Base-by-base conservation (phyloP, 2,797 vertebrate species). In the Typhlichthys subterraneus region DNA sequence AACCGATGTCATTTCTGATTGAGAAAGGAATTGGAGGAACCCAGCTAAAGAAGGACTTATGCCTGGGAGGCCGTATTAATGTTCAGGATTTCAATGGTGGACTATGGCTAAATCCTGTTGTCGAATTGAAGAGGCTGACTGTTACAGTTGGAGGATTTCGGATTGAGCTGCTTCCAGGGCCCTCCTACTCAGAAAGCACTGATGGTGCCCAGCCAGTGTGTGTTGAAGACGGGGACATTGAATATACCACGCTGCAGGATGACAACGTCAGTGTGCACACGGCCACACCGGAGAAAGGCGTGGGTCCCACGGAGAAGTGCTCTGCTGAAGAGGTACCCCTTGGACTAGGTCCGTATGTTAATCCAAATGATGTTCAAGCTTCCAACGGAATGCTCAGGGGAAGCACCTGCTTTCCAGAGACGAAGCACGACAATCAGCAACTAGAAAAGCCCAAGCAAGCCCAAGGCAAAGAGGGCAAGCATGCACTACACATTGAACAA, bases 141-240 rank as follows among this genome's bases (percentile, higher is more conserved):
- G 93, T 94, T 59, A 93, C 92, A 3, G 92, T 94, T n/a, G 93
- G 89, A n/a, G 93, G 93, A 63, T 93, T 91, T 76, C 90, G 64
- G 80, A 94, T 94, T 9, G 93, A 93, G 76, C 80, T 94, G 50
- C 90, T 94, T 57, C 92, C 92, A 7, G 92, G 92, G 59, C 93
- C 92, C 1, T 93, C 91, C 2, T 90, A 89, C 59, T 38, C 77
- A 1, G 80, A 89, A 5, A 73, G 15, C 13, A 55, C 84, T 0
- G 78, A 72, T 9, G 51, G 56, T 0, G 72, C 65, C 49, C 73
- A 87, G 73, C 17, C 85, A 12, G 65, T 61, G 5, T 66, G 74
- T 46, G 70, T 81, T 19, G 89, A 86, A 0, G 87, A 84, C 10
- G 83, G 80, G 1, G 82, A 77, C 12, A 46, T 86, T 23, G 85